A percentile compares a stretch with the other conserved stretches of the same genome.
These are phyloP conservation scores for Ruditapes philippinarum DNA, from an alignment of 1,140 invertebrate genomes.

Conservation along the genomic window DNA sequence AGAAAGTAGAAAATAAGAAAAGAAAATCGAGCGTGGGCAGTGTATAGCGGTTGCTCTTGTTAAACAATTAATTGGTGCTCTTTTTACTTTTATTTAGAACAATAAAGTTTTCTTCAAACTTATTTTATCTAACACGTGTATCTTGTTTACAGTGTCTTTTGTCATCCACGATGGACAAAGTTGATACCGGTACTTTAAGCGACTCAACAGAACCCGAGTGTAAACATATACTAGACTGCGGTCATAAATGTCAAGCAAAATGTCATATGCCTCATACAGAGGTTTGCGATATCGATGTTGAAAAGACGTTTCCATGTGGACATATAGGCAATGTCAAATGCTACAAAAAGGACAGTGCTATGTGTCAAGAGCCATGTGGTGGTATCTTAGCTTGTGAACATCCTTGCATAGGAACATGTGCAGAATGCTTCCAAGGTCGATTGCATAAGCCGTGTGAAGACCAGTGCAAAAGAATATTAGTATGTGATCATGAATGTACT, in stretches of 20 bases:
- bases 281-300: constrained; percentile 58
- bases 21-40: too few species aligned
- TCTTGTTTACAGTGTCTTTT: too few species aligned
- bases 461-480: constrained; percentile 79
- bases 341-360: constrained; percentile 57
- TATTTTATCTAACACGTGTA: too few species aligned
- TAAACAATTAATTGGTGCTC: too few species aligned
- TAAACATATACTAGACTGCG: constrained; percentile 85
- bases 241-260: constrained; percentile 89
- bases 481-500: constrained; percentile 85
- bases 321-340: constrained; percentile 79
- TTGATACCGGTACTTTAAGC: too few species aligned
- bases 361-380: constrained; percentile 65
- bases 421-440: constrained; percentile 88
- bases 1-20: too few species aligned
- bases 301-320: constrained; percentile 79
- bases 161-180: too few species aligned
- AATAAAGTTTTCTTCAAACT: too few species aligned
- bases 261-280: constrained; percentile 89
- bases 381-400: constrained; percentile 77
- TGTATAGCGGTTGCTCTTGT: too few species aligned
- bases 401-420: constrained; percentile 76
- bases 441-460: constrained; percentile 88
- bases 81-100: too few species aligned
- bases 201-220: too few species aligned